These are phyloP conservation scores for Orcinus orca DNA, from an alignment of 2,113 vertebrate species.

Conservation along the genomic window DNA sequence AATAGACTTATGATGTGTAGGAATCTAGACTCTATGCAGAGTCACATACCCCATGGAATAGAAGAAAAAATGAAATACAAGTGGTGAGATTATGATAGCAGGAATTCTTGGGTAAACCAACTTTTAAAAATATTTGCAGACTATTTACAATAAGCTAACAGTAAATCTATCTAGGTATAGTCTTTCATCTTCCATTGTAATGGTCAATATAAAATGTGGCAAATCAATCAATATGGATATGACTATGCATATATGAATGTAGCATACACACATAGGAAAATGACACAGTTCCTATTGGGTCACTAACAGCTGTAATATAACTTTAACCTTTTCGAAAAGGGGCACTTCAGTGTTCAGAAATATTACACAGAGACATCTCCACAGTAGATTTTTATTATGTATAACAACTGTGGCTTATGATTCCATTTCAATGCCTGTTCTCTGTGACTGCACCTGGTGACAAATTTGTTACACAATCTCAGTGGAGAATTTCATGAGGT, in stretches of 20 bases:
- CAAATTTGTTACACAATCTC: neutral
- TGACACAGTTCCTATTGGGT: neutral
- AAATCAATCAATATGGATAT: neutral
- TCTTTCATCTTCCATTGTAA: slow-evolving; percentile 24
- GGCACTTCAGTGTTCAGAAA: slow-evolving; percentile 9
- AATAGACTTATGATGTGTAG: neutral
- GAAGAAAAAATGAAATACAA: slow-evolving; percentile 33
- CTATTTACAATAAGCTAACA: neutral
- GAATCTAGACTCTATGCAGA: neutral
- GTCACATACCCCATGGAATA: neutral
- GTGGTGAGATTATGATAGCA: neutral
- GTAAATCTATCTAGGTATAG: neutral
- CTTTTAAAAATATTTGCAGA: neutral
- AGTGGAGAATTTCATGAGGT: slow-evolving; percentile 9
- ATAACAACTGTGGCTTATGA: neutral
- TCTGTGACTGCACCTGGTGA: neutral
- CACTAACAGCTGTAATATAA: neutral
- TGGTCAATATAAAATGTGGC: neutral
- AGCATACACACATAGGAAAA: neutral
- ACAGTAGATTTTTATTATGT: neutral
- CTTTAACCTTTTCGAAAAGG: neutral
- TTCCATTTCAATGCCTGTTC: neutral
- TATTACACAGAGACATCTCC: neutral
- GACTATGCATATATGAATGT: neutral
- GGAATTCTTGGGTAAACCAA: neutral